Percentiles rank a stretch among this genome's conserved stretches.
Evolutionary conservation across 2,888 invertebrate genomes (phyloP).

Genomic region (Noctua comes): DNA sequence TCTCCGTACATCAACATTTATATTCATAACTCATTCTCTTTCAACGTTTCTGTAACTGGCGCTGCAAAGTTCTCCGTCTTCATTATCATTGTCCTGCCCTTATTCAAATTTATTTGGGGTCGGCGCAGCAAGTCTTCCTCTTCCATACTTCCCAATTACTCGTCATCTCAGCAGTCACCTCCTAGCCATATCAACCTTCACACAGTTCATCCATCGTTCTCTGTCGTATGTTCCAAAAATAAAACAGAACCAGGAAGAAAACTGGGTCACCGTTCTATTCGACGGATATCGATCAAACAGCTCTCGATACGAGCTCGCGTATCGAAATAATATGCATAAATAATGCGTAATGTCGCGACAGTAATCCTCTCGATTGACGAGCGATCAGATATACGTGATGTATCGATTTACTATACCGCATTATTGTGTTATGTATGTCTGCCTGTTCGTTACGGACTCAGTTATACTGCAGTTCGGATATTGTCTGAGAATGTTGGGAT

Average conservation of each 20-base stretch:
- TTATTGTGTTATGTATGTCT: conserved; percentile 64
- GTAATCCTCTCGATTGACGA: conserved; percentile 72
- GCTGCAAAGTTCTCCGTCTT: neutral
- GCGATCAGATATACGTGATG: conserved; percentile 74
- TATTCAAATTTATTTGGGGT: too few relatives aligned
- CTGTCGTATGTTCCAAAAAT: neutral
- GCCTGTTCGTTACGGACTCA: conserved; percentile 60
- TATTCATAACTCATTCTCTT: neutral
- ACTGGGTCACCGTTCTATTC: conserved; percentile 17
- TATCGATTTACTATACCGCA: conserved; percentile 73
- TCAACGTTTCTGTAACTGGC: neutral
- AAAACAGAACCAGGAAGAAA: neutral
- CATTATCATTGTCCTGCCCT: too few relatives aligned
- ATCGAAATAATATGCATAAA: conserved; percentile 72
- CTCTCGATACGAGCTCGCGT: conserved; percentile 57
- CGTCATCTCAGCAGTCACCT: neutral
- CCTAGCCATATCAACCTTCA: neutral
- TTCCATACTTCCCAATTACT: neutral
- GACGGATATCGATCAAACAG: conserved; percentile 49
- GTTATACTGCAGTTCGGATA: conserved; percentile 27
- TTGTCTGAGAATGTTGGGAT: conserved; percentile 44
- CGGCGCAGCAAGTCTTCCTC: neutral
- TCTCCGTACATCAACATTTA: neutral
- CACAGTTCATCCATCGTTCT: neutral
- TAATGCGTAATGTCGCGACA: conserved; percentile 70